Base-by-base conservation (phyloP, 1,140 invertebrate genomes). In the Hyposmocoma kahamanoa region DNA sequence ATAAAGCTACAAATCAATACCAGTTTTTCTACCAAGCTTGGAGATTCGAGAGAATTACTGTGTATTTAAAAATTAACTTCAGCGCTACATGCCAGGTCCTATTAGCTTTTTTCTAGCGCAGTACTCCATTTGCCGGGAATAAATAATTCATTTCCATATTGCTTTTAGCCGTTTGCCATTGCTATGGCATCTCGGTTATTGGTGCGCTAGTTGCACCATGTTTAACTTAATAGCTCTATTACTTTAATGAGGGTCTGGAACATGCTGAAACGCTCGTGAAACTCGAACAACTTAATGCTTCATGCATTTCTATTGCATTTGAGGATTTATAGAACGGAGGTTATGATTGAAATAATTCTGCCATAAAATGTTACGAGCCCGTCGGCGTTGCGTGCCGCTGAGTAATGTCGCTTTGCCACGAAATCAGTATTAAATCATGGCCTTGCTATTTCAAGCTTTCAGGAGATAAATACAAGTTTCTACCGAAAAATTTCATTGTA, bases 171-270 rank as follows among this genome's bases (percentile, higher is more conserved):
- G 34, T 64, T 57, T 48, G 53, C 50, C 46, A 59, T 67, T 67
- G 62, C 60, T 52, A 59, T 58, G 54, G 58, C 53, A 65, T 66
- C 58, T 56, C 39, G 46, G 50, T 46, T 66, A 72, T 66, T 67
- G 55, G 57, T 56, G 54, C 42, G 32, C 39, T 52, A 52, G 24
- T 44, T 19, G 18, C 38, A 41, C 42, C 52, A 47, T 56, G 41
- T 60, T 68, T 68, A 68, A 62, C 34, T 50, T 68, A 75, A 75
- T 71, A 56, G 59, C 67, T 71, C 67, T 72, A 72, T 74, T 74
- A 74, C 55, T 59, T 49, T 65, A 68, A 75, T 68, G 47, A 64
- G 51, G 22, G 42, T 56, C 43, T 39, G 47, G n/a, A n/a, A n/a
- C 13, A 13, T 30, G 28, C 5, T 36, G 32, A 36, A n/a, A 36